Evolutionary conservation across 1,140 invertebrate species (phyloP), one percentile per base, ranked within the genome.

Genomic region (Macrobrachium nipponense): DNA sequence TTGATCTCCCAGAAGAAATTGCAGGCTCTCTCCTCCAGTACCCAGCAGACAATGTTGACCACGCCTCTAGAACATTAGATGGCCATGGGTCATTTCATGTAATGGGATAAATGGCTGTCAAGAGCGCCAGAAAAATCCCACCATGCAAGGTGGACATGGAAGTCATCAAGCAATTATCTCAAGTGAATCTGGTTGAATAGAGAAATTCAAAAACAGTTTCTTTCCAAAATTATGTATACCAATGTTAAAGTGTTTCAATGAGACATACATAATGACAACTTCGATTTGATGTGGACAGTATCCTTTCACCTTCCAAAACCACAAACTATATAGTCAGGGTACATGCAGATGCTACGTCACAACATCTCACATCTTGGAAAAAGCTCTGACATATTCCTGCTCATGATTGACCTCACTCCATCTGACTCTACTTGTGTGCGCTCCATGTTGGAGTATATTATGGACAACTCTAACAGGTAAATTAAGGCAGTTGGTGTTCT

Each of bases 321-420:
- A 76, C 27, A n/a, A 36, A 23, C 73, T 36, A 8, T 51, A 8
- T 36, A 44, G 73, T 76, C 73, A 51, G 73, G 73, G 11, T 8
- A 12, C 6, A 76, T 36, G 11, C 73, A 76, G n/a, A 76, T 27
- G 23, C 8, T 76, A 18, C 73, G 51, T 36, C n/a, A 8, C 11
- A 8, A 51, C n/a, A n/a, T 76, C 23, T 44, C 23, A 36, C 73
- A 76, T 36, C 66, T 27, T 70, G 27, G 73, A 11, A 76, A 76
- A 36, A 36, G n/a, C n/a, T n/a, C n/a, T n/a, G n/a, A n/a, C n/a
- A n/a, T n/a, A n/a, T n/a, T n/a, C n/a, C n/a, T n/a, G n/a, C n/a
- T n/a, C n/a, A n/a, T n/a, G n/a, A n/a, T n/a, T n/a, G n/a, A n/a
- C n/a, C n/a, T n/a, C n/a, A 18, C 23, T 76, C 73, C n/a, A 43